Conservation (phyloP, 2,797 vertebrate genomes). For the Valencia hispanica region DNA sequence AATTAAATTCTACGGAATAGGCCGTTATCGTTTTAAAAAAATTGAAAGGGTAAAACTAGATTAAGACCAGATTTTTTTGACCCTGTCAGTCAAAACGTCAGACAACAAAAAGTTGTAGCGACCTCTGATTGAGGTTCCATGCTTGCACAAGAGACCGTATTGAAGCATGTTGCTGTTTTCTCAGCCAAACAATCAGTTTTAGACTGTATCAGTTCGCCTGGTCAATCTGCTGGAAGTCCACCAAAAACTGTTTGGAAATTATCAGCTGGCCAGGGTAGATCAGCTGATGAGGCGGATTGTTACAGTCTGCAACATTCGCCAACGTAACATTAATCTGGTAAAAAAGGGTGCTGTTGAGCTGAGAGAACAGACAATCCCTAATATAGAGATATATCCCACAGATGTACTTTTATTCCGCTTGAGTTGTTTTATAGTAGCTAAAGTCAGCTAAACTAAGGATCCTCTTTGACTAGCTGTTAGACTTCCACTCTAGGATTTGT, state of each 20-base stretch:
- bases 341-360: background rate
- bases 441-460: background rate
- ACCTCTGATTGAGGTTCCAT: no score
- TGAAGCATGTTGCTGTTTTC: background rate
- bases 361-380: background rate
- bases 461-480: background rate
- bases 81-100: no score
- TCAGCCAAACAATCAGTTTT: slow-evolving; percentile 1
- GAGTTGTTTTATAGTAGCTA: background rate
- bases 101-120: no score
- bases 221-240: background rate
- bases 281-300: background rate
- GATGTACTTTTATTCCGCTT: background rate
- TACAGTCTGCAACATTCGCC: background rate
- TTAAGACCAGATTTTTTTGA: no score
- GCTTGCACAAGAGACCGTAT: background rate
- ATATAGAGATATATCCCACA: background rate
- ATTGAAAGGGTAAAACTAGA: no score
- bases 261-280: background rate
- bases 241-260: background rate
- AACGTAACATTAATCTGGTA: background rate
- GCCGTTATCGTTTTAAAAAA: no score
- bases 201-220: slow-evolving; percentile 2
- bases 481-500: background rate
- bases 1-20: no score